These are phyloP conservation scores for Cheilosia impressa DNA, from an alignment of 2,888 invertebrate genomes.

Conservation along the genomic window DNA sequence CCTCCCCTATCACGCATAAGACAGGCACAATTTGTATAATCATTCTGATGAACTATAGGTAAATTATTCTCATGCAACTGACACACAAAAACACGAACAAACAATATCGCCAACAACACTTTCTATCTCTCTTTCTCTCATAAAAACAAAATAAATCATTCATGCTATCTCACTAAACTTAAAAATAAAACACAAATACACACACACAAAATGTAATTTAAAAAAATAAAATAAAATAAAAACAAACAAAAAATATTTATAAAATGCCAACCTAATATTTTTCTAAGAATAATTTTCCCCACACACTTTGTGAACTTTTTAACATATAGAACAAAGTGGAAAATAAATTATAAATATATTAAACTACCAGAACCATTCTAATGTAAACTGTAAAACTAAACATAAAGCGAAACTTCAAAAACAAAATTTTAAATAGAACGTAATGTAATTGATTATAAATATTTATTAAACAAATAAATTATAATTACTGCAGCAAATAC, in stretches of 20 bases:
- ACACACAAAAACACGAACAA: slow-evolving; percentile 28
- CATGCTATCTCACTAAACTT: slow-evolving; percentile 68
- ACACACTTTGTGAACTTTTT: slow-evolving; percentile 71
- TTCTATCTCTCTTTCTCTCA: slow-evolving; percentile 62
- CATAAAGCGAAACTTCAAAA: slow-evolving; percentile 11
- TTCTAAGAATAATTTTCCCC: slow-evolving; percentile 75
- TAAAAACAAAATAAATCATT: slow-evolving; percentile 55
- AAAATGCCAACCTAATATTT: slow-evolving; percentile 75
- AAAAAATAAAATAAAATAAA: slow-evolving; percentile 6
- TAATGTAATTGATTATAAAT: slow-evolving; percentile 66
- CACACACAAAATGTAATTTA: slow-evolving; percentile 60
- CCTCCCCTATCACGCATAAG: not conserved
- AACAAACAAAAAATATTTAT: slow-evolving; percentile 60
- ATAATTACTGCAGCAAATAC: slow-evolving; percentile 60
- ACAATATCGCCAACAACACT: slow-evolving; percentile 56
- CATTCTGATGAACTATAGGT: not conserved
- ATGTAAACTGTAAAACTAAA: slow-evolving; percentile 72
- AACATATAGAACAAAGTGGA: slow-evolving; percentile 43
- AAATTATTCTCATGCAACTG: slow-evolving; percentile 36
- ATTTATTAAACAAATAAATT: slow-evolving; percentile 57
- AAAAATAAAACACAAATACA: slow-evolving; percentile 33
- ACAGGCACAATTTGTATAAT: not conserved
- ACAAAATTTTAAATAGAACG: slow-evolving; percentile 55
- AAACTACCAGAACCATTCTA: slow-evolving; percentile 68
- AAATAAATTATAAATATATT: slow-evolving; percentile 41